Evolutionary conservation across 2,113 vertebrate species (phyloP).

Genomic region (Vimba vimba): DNA sequence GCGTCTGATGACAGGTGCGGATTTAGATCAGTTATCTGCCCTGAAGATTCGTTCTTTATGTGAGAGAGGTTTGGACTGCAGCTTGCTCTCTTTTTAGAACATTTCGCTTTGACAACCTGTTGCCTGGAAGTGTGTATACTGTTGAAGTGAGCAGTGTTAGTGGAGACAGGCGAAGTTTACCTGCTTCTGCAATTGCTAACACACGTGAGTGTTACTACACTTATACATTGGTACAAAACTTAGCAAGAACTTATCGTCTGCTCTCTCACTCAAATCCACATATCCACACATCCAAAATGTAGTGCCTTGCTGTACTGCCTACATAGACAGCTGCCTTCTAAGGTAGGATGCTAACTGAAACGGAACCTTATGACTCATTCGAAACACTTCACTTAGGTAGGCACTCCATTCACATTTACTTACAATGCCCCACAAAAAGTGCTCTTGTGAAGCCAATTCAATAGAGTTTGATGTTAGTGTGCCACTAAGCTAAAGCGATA

Average conservation of each 20-base stretch:
- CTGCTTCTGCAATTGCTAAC: constrained; percentile 67
- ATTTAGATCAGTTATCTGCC: constrained; percentile 11
- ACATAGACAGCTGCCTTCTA: neutral
- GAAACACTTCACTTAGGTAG: neutral
- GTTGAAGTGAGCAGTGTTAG: constrained; percentile 76
- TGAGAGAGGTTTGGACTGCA: neutral
- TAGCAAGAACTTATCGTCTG: neutral
- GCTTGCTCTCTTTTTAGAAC: constrained; percentile 57
- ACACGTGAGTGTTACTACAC: constrained; percentile 74
- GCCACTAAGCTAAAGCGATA: neutral
- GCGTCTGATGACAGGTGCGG: constrained; percentile 73
- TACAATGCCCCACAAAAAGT: neutral
- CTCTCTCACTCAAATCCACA: neutral
- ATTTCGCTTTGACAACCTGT: constrained; percentile 74
- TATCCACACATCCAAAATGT: neutral
- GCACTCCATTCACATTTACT: neutral
- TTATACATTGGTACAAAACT: neutral
- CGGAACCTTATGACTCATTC: neutral
- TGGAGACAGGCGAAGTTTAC: constrained; percentile 74
- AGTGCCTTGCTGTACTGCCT: neutral
- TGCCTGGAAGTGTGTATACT: constrained; percentile 77
- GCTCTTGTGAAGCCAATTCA: neutral
- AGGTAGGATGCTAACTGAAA: neutral
- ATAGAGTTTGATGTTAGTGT: neutral
- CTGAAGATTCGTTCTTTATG: neutral